Conservation (phyloP, 2,113 vertebrate genomes). For the Cyanoramphus novaezelandiae region DNA sequence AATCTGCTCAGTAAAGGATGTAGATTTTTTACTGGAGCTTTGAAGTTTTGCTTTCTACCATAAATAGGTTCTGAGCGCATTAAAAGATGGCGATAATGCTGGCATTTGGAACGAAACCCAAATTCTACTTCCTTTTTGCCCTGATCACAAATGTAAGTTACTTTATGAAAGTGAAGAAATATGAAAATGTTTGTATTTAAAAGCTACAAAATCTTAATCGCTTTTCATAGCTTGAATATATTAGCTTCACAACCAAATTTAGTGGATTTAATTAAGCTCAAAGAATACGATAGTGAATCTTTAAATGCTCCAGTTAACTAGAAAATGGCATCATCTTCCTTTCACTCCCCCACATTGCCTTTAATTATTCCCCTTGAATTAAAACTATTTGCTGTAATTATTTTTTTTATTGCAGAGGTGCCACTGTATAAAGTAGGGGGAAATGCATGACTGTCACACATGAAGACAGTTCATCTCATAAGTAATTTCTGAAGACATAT, state of each 20-base stretch:
- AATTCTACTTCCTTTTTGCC: neutral
- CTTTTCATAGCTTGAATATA: slow-evolving; percentile 22
- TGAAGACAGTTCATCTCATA: slow-evolving; percentile 55
- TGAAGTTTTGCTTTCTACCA: neutral
- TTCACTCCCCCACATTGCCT: slow-evolving; percentile 33
- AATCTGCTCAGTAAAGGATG: neutral
- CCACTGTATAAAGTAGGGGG: slow-evolving; percentile 16
- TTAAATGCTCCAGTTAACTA: slow-evolving; percentile 74
- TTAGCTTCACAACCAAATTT: slow-evolving; percentile 27
- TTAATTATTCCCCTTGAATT: slow-evolving; percentile 73
- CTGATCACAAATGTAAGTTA: neutral
- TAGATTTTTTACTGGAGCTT: neutral
- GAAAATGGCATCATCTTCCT: slow-evolving; percentile 68
- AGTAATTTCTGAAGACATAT: slow-evolving; percentile 68
- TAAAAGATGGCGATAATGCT: neutral
- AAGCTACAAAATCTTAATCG: neutral
- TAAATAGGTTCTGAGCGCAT: neutral
- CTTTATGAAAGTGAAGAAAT: neutral
- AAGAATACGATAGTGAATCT: slow-evolving; percentile 55
- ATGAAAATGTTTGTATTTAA: neutral
- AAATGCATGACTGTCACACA: slow-evolving; percentile 59
- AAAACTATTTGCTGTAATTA: slow-evolving; percentile 66
- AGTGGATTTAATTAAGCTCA: slow-evolving; percentile 54
- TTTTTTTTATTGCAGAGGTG: slow-evolving; percentile 46
- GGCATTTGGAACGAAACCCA: neutral